phyloP scores from a whole-genome alignment of 92 coral and sea anemone genomes.

The Zoanthus sociatus region DNA sequence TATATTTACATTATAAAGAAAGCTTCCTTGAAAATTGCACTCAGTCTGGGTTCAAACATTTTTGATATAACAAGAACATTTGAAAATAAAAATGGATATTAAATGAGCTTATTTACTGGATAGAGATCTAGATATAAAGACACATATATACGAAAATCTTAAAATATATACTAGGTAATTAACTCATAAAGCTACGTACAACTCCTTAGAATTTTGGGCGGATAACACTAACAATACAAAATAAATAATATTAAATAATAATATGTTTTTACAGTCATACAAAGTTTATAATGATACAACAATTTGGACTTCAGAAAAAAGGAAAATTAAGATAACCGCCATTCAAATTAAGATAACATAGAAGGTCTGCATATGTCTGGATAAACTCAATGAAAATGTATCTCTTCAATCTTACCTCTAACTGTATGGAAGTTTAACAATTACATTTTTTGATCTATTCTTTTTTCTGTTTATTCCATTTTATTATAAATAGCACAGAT shows the following conservation, averaged over 20 bases:
- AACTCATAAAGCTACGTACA: background rate
- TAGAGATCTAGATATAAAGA: background rate
- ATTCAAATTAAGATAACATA: too few relatives aligned
- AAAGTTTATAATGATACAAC: background rate
- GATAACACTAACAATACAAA: constrained; percentile 2
- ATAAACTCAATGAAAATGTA: too few relatives aligned
- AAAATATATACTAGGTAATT: background rate
- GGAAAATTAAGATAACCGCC: too few relatives aligned
- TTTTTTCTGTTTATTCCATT: too few relatives aligned
- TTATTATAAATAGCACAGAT: too few relatives aligned
- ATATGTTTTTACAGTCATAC: background rate
- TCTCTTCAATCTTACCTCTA: too few relatives aligned
- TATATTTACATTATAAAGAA: too few relatives aligned
- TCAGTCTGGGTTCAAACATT: background rate
- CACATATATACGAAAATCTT: background rate
- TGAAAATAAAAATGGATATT: background rate
- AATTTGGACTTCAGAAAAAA: background rate
- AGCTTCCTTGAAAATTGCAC: too few relatives aligned
- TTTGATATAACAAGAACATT: background rate
- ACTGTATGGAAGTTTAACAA: too few relatives aligned
- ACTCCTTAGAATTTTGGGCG: constrained; percentile 1
- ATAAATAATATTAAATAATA: too few relatives aligned
- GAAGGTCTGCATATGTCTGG: too few relatives aligned
- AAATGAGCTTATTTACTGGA: background rate
- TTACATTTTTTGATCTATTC: too few relatives aligned